Conservation (phyloP, 2,797 vertebrate genomes). For the Lophotriccus pileatus region DNA sequence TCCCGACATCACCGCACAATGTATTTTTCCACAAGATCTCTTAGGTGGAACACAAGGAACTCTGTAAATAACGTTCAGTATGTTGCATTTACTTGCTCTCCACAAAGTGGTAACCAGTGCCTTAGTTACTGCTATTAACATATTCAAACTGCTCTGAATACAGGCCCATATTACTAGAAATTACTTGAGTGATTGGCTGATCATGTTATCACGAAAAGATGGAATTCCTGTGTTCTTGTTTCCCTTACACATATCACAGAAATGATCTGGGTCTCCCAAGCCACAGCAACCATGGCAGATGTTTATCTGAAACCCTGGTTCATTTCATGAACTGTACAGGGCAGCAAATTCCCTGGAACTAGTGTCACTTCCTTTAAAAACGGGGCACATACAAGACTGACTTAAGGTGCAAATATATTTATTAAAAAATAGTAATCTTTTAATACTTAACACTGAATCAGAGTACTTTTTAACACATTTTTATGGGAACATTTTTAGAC, state of each 20-base stretch:
- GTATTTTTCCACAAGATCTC: background rate
- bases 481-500: background rate
- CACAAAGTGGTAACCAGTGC: accelerated
- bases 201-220: background rate
- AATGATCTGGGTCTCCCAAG: background rate
- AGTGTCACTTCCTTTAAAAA: background rate
- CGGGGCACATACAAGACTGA: background rate
- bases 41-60: background rate
- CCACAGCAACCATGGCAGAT: background rate
- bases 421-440: background rate
- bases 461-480: background rate
- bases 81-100: background rate
- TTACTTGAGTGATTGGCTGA: background rate
- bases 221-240: background rate
- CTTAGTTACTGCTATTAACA: background rate
- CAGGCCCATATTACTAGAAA: background rate
- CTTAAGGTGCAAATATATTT: background rate
- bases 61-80: background rate
- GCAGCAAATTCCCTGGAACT: background rate
- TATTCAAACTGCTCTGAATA: background rate
- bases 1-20: background rate
- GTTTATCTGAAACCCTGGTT: background rate
- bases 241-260: background rate
- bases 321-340: background rate
- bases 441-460: background rate